Percentiles rank a stretch among this genome's conserved stretches.
phyloP scores from a whole-genome alignment of 2,113 vertebrate species.

The Heterochromis multidens region DNA sequence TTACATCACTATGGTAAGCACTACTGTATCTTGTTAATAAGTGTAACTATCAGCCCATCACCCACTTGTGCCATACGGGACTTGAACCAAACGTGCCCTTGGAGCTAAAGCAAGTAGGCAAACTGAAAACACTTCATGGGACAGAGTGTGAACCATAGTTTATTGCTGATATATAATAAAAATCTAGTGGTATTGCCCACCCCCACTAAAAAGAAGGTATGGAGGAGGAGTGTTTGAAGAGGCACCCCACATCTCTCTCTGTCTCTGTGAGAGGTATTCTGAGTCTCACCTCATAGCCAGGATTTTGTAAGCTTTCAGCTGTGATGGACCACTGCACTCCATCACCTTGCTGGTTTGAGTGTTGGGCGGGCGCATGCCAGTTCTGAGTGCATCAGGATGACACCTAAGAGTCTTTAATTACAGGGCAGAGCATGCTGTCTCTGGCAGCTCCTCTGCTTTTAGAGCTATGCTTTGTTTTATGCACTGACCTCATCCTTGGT shows the following conservation, averaged over 20 bases:
- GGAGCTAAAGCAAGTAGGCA: not conserved
- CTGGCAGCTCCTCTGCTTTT: conserved; percentile 40
- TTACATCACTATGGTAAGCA: not conserved
- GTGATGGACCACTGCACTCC: not conserved
- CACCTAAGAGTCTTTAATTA: conserved; percentile 66
- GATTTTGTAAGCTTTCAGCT: conserved; percentile 30
- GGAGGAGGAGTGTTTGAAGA: not conserved
- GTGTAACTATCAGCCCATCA: not conserved
- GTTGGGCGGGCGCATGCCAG: conserved; percentile 29
- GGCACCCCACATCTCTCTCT: not conserved
- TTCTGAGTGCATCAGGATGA: conserved; percentile 33
- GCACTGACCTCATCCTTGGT: conserved; percentile 26
- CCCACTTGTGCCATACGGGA: not conserved
- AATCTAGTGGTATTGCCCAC: not conserved
- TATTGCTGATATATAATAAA: not conserved
- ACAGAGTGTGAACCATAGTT: not conserved
- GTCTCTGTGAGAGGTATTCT: too few species aligned
- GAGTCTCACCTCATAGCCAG: conserved; percentile 16
- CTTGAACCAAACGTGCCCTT: not conserved
- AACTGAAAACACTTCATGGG: not conserved
- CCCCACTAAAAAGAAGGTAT: not conserved
- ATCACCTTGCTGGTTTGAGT: not conserved
- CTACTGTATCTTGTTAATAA: not conserved
- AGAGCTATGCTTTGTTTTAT: conserved; percentile 1
- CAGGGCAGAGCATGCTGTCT: conserved; percentile 36